A percentile compares a stretch with the other conserved stretches of the same genome.
These are phyloP conservation scores for Drosophila pallidifrons DNA, from an alignment of 1,140 invertebrate species.

Conservation along the genomic window DNA sequence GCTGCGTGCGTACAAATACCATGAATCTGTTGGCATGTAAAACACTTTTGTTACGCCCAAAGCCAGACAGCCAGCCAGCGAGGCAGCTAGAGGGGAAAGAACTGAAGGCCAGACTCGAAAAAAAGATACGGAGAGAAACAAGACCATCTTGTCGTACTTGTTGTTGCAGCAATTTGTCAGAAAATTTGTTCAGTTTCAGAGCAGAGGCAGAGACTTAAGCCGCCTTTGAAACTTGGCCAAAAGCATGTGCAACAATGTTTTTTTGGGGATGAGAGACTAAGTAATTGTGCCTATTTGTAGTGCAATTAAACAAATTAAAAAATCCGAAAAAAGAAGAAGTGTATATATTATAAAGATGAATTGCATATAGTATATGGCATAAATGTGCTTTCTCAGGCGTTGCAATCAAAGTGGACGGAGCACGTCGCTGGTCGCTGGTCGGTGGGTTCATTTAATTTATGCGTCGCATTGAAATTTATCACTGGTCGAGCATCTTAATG, in stretches of 20 bases:
- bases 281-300: conserved; percentile 70
- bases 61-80: conserved; percentile 41
- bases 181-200: conserved; percentile 71
- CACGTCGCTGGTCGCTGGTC: conserved; percentile 15
- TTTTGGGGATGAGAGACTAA: conserved; percentile 13
- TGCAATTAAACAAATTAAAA: conserved; percentile 76
- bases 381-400: conserved; percentile 27
- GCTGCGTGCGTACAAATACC: conserved; percentile 81
- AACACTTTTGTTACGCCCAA: conserved; percentile 81
- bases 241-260: neutral
- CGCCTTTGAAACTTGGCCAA: conserved; percentile 71
- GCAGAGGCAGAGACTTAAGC: conserved; percentile 55
- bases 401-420: conserved; percentile 58
- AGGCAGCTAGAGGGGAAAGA: conserved; percentile 24
- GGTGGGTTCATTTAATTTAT: conserved; percentile 73
- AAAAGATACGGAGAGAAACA: conserved; percentile 20
- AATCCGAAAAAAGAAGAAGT: conserved; percentile 12
- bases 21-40: conserved; percentile 83
- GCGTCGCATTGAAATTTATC: conserved; percentile 76
- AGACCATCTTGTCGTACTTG: conserved; percentile 7
- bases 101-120: conserved; percentile 14
- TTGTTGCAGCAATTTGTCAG: conserved; percentile 80
- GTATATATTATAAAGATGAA: neutral
- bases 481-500: conserved; percentile 80
- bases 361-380: conserved; percentile 1